Base-by-base conservation (phyloP, 2,888 invertebrate genomes). In the Kuschelorhynchus macadamiae region DNA sequence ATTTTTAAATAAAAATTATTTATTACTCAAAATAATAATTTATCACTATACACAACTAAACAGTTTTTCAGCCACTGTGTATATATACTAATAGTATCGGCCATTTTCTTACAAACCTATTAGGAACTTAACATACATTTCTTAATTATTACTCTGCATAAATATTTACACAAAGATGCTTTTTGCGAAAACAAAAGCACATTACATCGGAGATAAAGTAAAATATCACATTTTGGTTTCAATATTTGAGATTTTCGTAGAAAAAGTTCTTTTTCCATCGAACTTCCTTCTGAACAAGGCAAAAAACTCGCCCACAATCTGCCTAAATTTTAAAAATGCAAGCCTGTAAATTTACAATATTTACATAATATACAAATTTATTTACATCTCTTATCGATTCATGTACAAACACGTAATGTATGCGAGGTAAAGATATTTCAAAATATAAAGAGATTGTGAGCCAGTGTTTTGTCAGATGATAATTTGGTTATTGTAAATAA, bases 21-120 rank as follows among this genome's bases (percentile, higher is more conserved):
- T 74, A 76, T 75, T 76, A 75, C 44, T 39, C 25, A 75, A 76
- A 75, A 77, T 67, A 70, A 70, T 76, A 75, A 74, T 75, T 76
- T 75, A 74, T 70, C 64, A 71, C 60, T 71, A 67, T 76, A 75
- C 72, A 75, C 62, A 75, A 71, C 70, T 74, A 74, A n/a, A 74
- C 59, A 55, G 70, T 71, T 65, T 70, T 57, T 57, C 62, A 56
- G 55, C 60, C 52, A 57, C 66, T 62, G 67, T 68, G n/a, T n/a
- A 59, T 67, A 72, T 67, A 73, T 70, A 72, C 68, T 72, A 73
- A 66, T 67, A 65, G 67, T 74, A 74, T 66, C 63, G 59, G 60
- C 47, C 41, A 32, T 57, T 67, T n/a, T 65, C 75, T 76, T 75
- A 74, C 56, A 70, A 47, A 65, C 63, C 75, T 77, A 75, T 55